These are phyloP conservation scores for Porites australiensis DNA, from an alignment of 64 coral and sea anemone species.

Conservation along the genomic window DNA sequence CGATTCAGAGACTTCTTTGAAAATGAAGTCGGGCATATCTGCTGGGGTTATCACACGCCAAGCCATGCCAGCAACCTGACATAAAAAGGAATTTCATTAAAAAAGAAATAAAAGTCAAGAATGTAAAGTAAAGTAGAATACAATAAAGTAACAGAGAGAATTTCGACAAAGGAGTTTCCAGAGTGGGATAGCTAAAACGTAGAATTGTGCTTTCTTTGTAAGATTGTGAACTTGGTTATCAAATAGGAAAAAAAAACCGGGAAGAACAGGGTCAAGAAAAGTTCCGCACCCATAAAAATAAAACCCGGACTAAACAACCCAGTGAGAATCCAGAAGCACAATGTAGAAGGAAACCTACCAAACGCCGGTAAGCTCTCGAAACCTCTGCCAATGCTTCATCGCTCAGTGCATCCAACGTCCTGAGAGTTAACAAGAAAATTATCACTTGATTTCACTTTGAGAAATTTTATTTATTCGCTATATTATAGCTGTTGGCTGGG, in stretches of 20 bases:
- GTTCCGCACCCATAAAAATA: no score
- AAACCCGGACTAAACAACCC: neutral
- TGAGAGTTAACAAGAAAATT: neutral
- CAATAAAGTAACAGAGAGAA: neutral
- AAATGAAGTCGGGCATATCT: conserved; percentile 52
- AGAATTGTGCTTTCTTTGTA: no score
- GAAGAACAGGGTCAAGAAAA: no score
- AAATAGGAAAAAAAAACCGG: no score
- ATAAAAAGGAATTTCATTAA: neutral
- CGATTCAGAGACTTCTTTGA: conserved; percentile 34
- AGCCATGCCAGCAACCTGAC: conserved; percentile 72
- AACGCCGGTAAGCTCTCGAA: conserved; percentile 69
- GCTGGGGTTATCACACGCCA: conserved; percentile 84
- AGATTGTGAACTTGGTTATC: no score
- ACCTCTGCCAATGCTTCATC: conserved; percentile 71
- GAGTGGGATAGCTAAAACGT: no score
- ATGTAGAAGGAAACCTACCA: conserved; percentile 32
- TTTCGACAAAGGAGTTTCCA: no score
- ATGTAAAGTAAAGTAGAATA: neutral
- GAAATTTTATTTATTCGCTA: no score
- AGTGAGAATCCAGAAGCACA: neutral
- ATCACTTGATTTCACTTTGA: no score
- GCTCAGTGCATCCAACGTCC: conserved; percentile 71
- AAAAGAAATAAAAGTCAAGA: neutral
- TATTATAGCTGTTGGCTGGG: no score